A percentile compares a stretch with the other conserved stretches of the same genome.
Evolutionary conservation across 2,888 invertebrate genomes (phyloP).

Genomic region (Apamea monoglypha): DNA sequence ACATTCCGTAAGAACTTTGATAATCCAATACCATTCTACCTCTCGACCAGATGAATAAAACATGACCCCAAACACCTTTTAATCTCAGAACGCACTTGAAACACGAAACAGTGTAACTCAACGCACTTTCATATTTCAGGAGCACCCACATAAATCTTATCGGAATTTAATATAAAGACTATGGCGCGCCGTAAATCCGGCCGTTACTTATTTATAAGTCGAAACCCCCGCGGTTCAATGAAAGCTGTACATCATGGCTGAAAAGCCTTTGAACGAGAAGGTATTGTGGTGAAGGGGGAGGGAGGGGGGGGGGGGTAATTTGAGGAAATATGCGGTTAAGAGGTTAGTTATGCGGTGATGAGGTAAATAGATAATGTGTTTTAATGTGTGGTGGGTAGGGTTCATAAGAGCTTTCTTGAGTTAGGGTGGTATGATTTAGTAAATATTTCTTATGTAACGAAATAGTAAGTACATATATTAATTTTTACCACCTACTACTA

Average conservation of each 20-base stretch:
- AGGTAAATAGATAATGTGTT: constrained; percentile 51
- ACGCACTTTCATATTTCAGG: constrained; percentile 65
- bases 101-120: constrained; percentile 39
- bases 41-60: constrained; percentile 24
- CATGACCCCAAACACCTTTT: constrained; percentile 32
- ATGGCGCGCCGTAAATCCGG: constrained; percentile 78
- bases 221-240: constrained; percentile 78
- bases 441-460: neutral
- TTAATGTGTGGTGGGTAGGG: constrained; percentile 40
- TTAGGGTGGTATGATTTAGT: neutral
- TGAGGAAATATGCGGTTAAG: constrained; percentile 17
- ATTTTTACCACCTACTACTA: too few relatives aligned
- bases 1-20: neutral
- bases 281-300: constrained; percentile 45
- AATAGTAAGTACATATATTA: neutral
- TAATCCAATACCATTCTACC: neutral
- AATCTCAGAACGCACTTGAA: constrained; percentile 40
- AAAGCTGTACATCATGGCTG: constrained; percentile 71
- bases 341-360: constrained; percentile 47
- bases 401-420: neutral
- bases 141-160: constrained; percentile 78
- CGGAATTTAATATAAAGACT: constrained; percentile 85
- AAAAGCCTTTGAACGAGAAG: constrained; percentile 73
- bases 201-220: constrained; percentile 81
- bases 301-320: neutral